These are phyloP conservation scores for Plagodis dolabraria DNA, from an alignment of 2,888 invertebrate species.

Conservation along the genomic window DNA sequence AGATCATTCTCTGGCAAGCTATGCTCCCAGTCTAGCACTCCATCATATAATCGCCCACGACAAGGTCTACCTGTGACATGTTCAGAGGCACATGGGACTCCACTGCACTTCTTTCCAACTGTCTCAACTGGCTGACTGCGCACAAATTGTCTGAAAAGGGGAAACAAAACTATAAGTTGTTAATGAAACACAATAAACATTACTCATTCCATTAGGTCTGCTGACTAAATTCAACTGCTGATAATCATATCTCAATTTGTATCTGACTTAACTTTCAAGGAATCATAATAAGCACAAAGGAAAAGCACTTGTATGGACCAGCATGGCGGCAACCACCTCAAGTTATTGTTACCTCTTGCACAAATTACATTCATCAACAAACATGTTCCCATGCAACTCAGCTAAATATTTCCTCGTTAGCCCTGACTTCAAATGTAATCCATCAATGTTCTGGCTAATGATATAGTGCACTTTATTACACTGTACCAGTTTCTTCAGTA, in stretches of 20 bases:
- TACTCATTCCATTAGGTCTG: no score
- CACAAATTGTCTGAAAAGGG: conserved; percentile 89
- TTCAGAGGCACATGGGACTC: conserved; percentile 87
- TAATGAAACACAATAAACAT: no score
- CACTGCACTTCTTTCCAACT: conserved; percentile 90
- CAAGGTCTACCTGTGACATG: conserved; percentile 91
- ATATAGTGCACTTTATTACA: conserved; percentile 90
- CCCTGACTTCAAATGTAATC: conserved; percentile 96
- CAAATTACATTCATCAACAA: conserved; percentile 95
- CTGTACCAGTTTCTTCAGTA: conserved; percentile 92
- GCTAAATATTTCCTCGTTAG: conserved; percentile 91
- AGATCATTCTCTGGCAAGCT: conserved; percentile 95
- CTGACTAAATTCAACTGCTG: no score
- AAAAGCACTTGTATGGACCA: no score
- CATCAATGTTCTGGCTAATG: conserved; percentile 99
- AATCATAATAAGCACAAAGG: no score
- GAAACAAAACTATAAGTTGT: background rate
- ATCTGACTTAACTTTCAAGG: no score
- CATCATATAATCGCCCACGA: conserved; percentile 94
- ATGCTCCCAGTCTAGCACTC: conserved; percentile 98
- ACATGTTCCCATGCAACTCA: conserved; percentile 99
- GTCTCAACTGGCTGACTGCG: conserved; percentile 90
- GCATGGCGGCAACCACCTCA: no score
- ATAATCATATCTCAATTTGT: no score
- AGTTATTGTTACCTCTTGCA: conserved; percentile 88